Percentiles rank a stretch among this genome's conserved stretches.
These are phyloP conservation scores for Trichomalopsis sarcophagae DNA, from an alignment of 1,140 invertebrate genomes.

Conservation along the genomic window DNA sequence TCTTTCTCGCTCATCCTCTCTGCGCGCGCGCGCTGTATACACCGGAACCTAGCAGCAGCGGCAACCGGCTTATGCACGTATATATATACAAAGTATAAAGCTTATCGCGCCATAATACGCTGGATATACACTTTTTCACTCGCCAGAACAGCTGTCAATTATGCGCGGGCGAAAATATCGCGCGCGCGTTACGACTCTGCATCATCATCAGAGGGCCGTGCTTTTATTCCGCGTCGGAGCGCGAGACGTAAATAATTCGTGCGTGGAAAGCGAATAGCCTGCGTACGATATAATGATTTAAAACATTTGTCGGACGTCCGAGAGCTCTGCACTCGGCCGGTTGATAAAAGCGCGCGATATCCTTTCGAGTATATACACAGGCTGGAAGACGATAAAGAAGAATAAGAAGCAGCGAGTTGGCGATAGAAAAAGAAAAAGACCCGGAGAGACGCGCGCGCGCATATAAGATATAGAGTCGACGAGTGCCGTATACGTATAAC, in stretches of 20 bases:
- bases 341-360: constrained; percentile 37
- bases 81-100: neutral
- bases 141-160: constrained; percentile 36
- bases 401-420: neutral
- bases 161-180: constrained; percentile 3
- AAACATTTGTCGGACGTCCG: constrained; percentile 9
- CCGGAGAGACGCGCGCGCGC: neutral
- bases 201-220: neutral
- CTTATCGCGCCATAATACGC: constrained; percentile 43
- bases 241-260: constrained; percentile 32
- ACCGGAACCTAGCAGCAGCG: constrained; percentile 18
- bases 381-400: constrained; percentile 31
- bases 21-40: neutral
- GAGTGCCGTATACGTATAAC: neutral
- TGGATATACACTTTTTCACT: neutral
- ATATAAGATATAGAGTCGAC: neutral
- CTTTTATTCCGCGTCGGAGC: too few species aligned
- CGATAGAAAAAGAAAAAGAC: constrained; percentile 17
- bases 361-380: neutral
- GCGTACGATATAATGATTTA: constrained; percentile 29
- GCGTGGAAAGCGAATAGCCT: neutral
- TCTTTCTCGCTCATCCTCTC: neutral
- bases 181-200: neutral
- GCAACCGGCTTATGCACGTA: constrained; percentile 12
- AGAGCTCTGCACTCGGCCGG: constrained; percentile 17